Percentiles rank a stretch among this genome's conserved stretches.
Evolutionary conservation across 2,113 vertebrate genomes (phyloP).

Genomic region (Callorhinus ursinus): DNA sequence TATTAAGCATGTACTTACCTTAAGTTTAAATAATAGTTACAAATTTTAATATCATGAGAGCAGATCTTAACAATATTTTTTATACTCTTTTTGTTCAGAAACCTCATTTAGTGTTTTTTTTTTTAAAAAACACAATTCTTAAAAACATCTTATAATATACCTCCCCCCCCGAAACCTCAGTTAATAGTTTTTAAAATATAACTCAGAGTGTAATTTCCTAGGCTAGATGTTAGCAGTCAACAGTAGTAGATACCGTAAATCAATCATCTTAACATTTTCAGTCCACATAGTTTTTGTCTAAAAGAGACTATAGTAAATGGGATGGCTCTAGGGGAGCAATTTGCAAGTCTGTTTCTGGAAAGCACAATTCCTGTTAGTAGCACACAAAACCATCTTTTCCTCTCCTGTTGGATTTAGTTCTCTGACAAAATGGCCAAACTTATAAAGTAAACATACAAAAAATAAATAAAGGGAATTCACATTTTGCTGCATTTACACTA

Average conservation of each 20-base stretch:
- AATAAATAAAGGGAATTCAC: not conserved
- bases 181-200: not conserved
- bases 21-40: not conserved
- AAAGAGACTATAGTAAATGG: not conserved
- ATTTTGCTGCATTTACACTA: not conserved
- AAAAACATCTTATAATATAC: not conserved
- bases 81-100: not conserved
- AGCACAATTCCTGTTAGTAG: not conserved
- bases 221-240: not conserved
- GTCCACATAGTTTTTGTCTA: not conserved
- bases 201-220: not conserved
- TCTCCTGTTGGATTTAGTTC: not conserved
- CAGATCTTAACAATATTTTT: not conserved
- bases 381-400: not conserved
- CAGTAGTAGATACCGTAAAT: not conserved
- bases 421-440: not conserved
- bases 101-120: not conserved
- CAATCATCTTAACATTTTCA: constrained; percentile 7
- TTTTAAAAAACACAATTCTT: not conserved
- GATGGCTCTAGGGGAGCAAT: not conserved
- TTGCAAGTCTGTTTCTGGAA: constrained; percentile 2
- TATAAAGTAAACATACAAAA: not conserved
- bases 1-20: not conserved
- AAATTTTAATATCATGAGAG: not conserved
- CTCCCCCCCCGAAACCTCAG: not conserved